A percentile compares a stretch with the other conserved stretches of the same genome.
These are phyloP conservation scores for Drosophila gunungcola DNA, from an alignment of 1,140 invertebrate genomes.

Conservation along the genomic window DNA sequence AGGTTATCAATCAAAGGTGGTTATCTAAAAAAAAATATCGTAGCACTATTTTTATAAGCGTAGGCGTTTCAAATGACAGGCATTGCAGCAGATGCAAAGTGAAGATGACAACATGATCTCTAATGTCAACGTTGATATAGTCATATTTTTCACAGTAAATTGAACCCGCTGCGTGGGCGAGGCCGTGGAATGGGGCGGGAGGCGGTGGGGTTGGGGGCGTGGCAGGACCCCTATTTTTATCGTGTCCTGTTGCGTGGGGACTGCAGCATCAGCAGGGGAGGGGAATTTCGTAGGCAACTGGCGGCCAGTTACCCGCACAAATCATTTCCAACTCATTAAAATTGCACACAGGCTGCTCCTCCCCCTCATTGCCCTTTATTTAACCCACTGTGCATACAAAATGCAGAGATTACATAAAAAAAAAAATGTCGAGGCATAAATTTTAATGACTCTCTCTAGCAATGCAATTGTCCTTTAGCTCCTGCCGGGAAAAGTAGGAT, in stretches of 20 bases:
- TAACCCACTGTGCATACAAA: constrained; percentile 24
- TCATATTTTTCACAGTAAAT: constrained; percentile 72
- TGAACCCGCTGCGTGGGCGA: constrained; percentile 34
- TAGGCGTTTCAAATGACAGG: background rate
- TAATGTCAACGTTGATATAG: constrained; percentile 78
- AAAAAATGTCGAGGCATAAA: constrained; percentile 57
- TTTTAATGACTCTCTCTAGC: constrained; percentile 80
- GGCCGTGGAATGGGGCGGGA: background rate
- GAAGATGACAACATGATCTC: constrained; percentile 73
- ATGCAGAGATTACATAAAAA: constrained; percentile 9
- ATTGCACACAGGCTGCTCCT: constrained; percentile 61
- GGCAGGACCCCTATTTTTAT: background rate
- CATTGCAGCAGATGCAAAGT: constrained; percentile 34
- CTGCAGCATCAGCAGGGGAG: constrained; percentile 23
- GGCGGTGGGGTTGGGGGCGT: background rate
- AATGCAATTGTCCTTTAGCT: constrained; percentile 71
- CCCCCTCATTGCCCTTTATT: background rate
- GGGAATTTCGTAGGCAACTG: constrained; percentile 19
- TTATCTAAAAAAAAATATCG: too few relatives aligned
- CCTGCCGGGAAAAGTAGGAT: constrained; percentile 29
- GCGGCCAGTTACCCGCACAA: constrained; percentile 72
- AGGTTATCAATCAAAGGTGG: too few relatives aligned
- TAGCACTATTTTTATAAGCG: background rate
- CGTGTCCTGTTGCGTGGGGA: constrained; percentile 53
- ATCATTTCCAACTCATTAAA: constrained; percentile 83